Evolutionary conservation across 2,797 vertebrate genomes (phyloP).

Genomic region (Carapus acus): DNA sequence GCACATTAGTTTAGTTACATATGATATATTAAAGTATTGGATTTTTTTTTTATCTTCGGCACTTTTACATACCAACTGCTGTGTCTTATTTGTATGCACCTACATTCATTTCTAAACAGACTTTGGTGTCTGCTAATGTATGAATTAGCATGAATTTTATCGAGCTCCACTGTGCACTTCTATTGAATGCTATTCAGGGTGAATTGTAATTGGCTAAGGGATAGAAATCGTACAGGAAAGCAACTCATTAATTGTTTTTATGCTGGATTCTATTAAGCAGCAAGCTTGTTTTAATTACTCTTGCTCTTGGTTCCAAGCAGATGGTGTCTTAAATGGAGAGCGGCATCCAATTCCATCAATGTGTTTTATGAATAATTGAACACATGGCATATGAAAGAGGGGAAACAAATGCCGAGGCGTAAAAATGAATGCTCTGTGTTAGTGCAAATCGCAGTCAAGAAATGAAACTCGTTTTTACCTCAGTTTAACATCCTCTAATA

Average conservation of each 20-base stretch:
- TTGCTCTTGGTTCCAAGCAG: conserved; percentile 60
- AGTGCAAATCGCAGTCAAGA: conserved; percentile 36
- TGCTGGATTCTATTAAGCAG: conserved; percentile 61
- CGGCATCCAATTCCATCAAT: conserved; percentile 53
- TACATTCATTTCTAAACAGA: conserved; percentile 17
- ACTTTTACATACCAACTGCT: conserved; percentile 5
- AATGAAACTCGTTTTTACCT: conserved; percentile 38
- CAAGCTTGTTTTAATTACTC: conserved; percentile 71
- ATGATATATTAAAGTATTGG: too few species aligned
- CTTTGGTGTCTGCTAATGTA: conserved; percentile 1
- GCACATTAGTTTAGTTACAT: not conserved
- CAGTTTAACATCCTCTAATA: conserved; percentile 27
- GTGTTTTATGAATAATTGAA: conserved; percentile 55
- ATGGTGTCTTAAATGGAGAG: conserved; percentile 62
- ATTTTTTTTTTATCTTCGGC: too few species aligned
- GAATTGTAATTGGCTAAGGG: conserved; percentile 54
- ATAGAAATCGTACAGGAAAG: conserved; percentile 55
- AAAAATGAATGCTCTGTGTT: conserved; percentile 35
- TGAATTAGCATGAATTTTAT: conserved; percentile 36
- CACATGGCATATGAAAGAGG: conserved; percentile 35
- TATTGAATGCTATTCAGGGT: conserved; percentile 34
- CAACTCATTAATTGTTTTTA: conserved; percentile 57
- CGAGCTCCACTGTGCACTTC: conserved; percentile 30
- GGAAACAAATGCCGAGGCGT: conserved; percentile 29
- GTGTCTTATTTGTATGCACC: conserved; percentile 15